Evolutionary conservation across 2,888 invertebrate genomes (phyloP), one percentile per base, ranked within the genome.

Genomic region (Drosophila multiciliata): DNA sequence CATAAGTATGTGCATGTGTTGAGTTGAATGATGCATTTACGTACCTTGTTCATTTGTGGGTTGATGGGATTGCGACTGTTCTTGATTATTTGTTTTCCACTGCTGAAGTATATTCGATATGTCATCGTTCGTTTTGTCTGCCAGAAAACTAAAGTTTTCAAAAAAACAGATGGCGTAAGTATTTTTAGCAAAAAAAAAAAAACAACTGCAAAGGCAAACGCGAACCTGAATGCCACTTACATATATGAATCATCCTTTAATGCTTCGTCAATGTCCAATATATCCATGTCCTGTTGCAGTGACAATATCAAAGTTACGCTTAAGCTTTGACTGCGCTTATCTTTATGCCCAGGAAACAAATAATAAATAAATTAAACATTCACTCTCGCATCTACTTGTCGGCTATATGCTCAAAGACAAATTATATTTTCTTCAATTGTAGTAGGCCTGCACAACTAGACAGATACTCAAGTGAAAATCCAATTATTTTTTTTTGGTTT

Each of bases 221-320:
- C 32, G n/a, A n/a, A 20, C 49, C 9, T 29, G 55, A 75, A 62
- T 64, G 58, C 59, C 65, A 87, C 92, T 90, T 87, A 92, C 92
- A 92, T 92, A 88, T 92, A 93, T 82, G 93, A 92, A 91, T 93
- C 93, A 92, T 93, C 93, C 86, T 93, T 92, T 36, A 93, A 83
- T 38, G 90, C 92, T 80, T 93, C 93, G 82, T 93, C 93, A 73
- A 93, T 92, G 69, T 93, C 93, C 76, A 93, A 82, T 83, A 93
- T 92, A 89, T 93, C 93, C 93, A 93, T 92, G 72, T 72, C 86
- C 82, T 67, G 54, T 58, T 40, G 17, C 17, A 58, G 26, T 40
- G 38, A 29, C 29, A 36, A n/a, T 57, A 29, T 52, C 20, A 15
- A 45, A 35, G 53, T 53, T 45, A n/a, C n/a, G 35, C 48, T 62